A percentile compares a stretch with the other conserved stretches of the same genome.
These are phyloP conservation scores for Progne subis DNA, from an alignment of 2,113 vertebrate genomes.

Conservation along the genomic window DNA sequence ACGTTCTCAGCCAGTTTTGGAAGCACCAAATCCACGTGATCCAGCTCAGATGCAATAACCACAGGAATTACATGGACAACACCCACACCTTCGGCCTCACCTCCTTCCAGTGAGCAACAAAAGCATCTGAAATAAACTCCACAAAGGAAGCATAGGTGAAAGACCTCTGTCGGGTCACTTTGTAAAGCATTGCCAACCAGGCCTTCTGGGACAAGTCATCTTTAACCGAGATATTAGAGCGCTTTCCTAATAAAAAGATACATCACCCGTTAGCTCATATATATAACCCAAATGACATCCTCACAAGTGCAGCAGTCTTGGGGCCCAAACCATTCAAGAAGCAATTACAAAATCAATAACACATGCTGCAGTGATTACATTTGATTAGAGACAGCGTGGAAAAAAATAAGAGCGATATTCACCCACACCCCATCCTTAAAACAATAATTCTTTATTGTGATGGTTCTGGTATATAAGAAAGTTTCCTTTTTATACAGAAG, in stretches of 20 bases:
- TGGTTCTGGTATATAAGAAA: background rate
- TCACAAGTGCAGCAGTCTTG: constrained; percentile 63
- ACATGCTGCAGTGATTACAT: constrained; percentile 72
- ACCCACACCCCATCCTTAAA: background rate
- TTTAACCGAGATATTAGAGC: constrained; percentile 54
- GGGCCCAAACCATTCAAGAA: constrained; percentile 73
- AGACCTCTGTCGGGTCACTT: background rate
- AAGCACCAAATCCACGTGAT: background rate
- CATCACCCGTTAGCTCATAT: constrained; percentile 60
- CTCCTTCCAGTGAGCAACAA: background rate
- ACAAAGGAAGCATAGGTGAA: background rate
- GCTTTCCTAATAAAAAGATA: constrained; percentile 61
- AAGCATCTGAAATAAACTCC: background rate
- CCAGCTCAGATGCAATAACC: background rate
- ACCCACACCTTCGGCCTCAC: background rate
- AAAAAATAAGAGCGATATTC: background rate
- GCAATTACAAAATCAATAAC: constrained; percentile 79
- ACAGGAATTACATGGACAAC: background rate
- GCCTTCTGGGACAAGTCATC: constrained; percentile 42
- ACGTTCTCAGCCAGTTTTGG: background rate
- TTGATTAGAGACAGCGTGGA: constrained; percentile 70
- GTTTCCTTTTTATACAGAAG: background rate
- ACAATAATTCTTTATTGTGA: background rate
- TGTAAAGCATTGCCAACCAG: background rate
- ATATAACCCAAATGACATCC: constrained; percentile 67